Percentiles rank a stretch among this genome's conserved stretches.
Conservation (phyloP, 2,797 vertebrate genomes). For the Rhinogobio ventralis region DNA sequence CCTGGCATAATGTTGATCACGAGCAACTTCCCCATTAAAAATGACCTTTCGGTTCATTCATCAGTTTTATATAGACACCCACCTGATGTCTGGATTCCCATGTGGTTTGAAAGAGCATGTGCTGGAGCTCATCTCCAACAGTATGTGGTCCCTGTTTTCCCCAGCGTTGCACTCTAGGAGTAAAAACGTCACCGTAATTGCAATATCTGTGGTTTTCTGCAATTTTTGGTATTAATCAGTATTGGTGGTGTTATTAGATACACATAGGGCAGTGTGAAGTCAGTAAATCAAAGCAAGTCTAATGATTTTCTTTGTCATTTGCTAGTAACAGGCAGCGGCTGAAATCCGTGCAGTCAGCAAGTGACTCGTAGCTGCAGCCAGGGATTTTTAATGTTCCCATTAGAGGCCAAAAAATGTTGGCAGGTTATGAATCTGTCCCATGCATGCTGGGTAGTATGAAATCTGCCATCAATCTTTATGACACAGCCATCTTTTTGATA, state of each 20-base stretch:
- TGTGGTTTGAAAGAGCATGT: constrained; percentile 26
- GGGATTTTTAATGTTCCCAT: constrained; percentile 30
- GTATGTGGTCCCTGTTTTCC: constrained; percentile 22
- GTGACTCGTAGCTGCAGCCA: not conserved
- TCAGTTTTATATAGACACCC: not conserved
- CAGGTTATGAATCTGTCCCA: constrained; percentile 40
- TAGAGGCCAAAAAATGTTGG: constrained; percentile 26
- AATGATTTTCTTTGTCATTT: constrained; percentile 29
- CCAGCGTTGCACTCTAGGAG: not conserved
- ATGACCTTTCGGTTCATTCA: constrained; percentile 24
- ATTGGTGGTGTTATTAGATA: not conserved
- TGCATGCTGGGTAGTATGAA: not conserved
- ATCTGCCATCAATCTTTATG: constrained; percentile 34
- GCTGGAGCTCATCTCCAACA: constrained; percentile 12
- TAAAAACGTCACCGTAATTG: not conserved
- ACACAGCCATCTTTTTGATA: constrained; percentile 20
- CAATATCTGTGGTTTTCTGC: not conserved
- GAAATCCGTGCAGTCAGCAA: constrained; percentile 37
- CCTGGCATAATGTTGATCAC: not conserved
- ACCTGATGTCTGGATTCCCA: constrained; percentile 42
- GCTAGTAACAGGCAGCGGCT: not conserved
- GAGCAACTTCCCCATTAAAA: not conserved
- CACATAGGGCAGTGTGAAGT: not conserved
- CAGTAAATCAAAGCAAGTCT: not conserved
- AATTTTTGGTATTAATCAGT: not conserved